Percentiles rank a stretch among this genome's conserved stretches.
These are phyloP conservation scores for Pseudomyrmex pallidus DNA, from an alignment of 1,140 invertebrate genomes.

Conservation along the genomic window DNA sequence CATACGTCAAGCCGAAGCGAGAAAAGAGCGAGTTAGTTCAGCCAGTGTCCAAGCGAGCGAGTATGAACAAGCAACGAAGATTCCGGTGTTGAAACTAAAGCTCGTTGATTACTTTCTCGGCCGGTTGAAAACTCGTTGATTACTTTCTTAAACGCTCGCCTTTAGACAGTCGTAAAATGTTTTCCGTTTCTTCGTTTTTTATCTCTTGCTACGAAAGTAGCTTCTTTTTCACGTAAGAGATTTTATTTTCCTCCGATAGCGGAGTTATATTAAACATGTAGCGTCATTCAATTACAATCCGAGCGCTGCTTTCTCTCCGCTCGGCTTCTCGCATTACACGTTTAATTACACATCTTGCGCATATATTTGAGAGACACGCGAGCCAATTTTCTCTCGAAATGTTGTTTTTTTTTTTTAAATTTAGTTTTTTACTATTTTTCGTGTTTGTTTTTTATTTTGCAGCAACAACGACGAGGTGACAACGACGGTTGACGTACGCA, in stretches of 20 bases:
- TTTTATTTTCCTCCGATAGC: no score
- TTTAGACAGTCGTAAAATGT: slow-evolving; percentile 3
- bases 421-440: not conserved
- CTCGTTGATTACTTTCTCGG: slow-evolving; percentile 51
- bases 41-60: slow-evolving; percentile 27
- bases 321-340: no score
- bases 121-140: slow-evolving; percentile 52
- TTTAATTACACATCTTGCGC: no score
- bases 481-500: slow-evolving; percentile 62
- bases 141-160: slow-evolving; percentile 43
- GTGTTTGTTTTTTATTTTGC: slow-evolving; percentile 58
- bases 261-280: no score
- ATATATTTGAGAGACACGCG: no score
- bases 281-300: no score
- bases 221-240: no score
- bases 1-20: not conserved
- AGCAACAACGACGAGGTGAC: slow-evolving; percentile 82
- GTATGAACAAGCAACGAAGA: slow-evolving; percentile 34
- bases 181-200: not conserved
- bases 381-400: no score
- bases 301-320: no score
- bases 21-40: slow-evolving; percentile 4
- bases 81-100: slow-evolving; percentile 14
- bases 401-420: not conserved
- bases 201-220: not conserved